Conservation (phyloP, 2,888 invertebrate genomes). For the Chloroclystis v-ata region DNA sequence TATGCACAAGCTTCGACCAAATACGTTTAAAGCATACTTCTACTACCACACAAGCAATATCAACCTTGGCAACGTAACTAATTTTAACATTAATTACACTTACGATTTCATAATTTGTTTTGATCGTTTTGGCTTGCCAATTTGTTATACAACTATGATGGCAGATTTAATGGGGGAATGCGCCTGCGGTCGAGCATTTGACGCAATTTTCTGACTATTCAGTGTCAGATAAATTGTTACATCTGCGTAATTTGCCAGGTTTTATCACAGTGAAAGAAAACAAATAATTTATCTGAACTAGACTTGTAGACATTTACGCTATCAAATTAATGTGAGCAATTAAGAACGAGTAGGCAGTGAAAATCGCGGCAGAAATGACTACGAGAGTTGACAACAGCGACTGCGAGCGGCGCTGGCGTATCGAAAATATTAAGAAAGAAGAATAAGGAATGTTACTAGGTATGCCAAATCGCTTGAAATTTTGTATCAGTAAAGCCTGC, state of each 20-base stretch:
- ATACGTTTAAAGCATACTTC: slow-evolving; percentile 22
- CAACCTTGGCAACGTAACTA: neutral
- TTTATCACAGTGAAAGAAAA: neutral
- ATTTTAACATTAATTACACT: neutral
- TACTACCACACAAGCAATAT: neutral
- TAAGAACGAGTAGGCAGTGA: too few relatives aligned
- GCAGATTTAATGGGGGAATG: slow-evolving; percentile 28
- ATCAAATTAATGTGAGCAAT: too few relatives aligned
- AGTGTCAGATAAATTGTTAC: slow-evolving; percentile 33
- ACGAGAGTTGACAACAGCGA: too few relatives aligned
- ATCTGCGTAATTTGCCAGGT: slow-evolving; percentile 32
- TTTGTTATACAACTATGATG: slow-evolving; percentile 24
- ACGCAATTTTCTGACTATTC: slow-evolving; percentile 30
- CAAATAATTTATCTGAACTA: too few relatives aligned
- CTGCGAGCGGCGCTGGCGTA: too few relatives aligned
- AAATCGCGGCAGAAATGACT: too few relatives aligned
- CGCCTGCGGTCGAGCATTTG: slow-evolving; percentile 22
- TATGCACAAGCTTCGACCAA: slow-evolving; percentile 36
- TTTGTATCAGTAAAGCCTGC: too few relatives aligned
- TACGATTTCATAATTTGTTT: slow-evolving; percentile 22
- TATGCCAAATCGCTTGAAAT: too few relatives aligned
- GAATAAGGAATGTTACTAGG: too few relatives aligned
- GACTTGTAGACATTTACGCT: too few relatives aligned
- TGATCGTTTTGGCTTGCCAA: slow-evolving; percentile 12
- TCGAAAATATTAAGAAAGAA: too few relatives aligned